Percentiles rank a stretch among this genome's conserved stretches.
Evolutionary conservation across 35 echinoderm and acorn worm species (phyloP).

Genomic region (Ptychodera flava): DNA sequence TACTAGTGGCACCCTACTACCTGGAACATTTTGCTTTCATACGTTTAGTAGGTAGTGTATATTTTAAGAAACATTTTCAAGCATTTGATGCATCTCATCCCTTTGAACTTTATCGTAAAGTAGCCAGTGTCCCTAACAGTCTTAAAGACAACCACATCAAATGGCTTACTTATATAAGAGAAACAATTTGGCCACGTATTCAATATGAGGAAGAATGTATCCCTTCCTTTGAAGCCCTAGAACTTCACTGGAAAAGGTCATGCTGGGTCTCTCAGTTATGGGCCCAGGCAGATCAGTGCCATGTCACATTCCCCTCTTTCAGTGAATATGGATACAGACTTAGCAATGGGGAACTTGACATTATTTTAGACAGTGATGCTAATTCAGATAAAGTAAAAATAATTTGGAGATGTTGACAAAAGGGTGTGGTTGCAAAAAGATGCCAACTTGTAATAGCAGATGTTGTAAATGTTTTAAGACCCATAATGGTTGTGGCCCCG

Average conservation of each 20-base stretch:
- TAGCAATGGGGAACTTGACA: background rate
- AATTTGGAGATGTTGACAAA: background rate
- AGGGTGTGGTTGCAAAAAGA: background rate
- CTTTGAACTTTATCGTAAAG: background rate
- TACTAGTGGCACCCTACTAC: background rate
- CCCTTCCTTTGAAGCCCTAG: constrained; percentile 11
- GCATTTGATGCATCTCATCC: background rate
- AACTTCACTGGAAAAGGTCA: constrained; percentile 21
- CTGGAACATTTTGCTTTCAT: background rate
- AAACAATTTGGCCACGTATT: background rate
- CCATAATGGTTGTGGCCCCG: too few relatives aligned
- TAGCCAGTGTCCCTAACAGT: background rate
- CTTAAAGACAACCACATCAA: background rate
- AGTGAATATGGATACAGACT: background rate
- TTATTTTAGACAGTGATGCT: background rate
- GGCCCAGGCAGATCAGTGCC: background rate
- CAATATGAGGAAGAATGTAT: constrained; percentile 12
- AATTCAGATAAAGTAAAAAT: background rate
- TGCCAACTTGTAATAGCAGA: too few relatives aligned
- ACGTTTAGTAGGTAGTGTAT: background rate
- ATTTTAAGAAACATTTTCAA: background rate
- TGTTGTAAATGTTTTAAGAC: too few relatives aligned
- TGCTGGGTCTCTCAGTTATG: constrained; percentile 14
- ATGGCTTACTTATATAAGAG: background rate
- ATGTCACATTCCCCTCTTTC: background rate